Evolutionary conservation across 2,888 invertebrate genomes (phyloP), one percentile per base, ranked within the genome.

Genomic region (Spisula subtruncata): DNA sequence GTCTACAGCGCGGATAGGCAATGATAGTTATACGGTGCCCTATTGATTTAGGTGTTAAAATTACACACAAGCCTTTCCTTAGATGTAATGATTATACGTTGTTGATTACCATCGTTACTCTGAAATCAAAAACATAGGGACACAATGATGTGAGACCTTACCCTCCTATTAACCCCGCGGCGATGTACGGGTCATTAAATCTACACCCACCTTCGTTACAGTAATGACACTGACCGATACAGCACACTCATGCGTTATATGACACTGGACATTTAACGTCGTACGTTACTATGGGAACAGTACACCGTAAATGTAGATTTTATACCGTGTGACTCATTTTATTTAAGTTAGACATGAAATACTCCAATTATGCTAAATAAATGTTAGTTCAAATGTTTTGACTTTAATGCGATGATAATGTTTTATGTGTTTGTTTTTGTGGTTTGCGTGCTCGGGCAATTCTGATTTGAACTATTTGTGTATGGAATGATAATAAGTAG

Each of bases 221-320:
- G 20, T 85, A 85, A 56, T 80, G 85, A 85, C 85, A 80, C 80
- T 85, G 85, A 85, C 85, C 85, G 56, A 35, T 85, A 80, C 54
- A 32, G 80, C 41, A 85, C 85, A 85, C 56, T 80, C 85, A 85
- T 20, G 80, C 85, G 85, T 85, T 85, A 86, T 86, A 86, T 82
- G 88, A 88, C 82, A 85, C 85, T 85, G 88, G 88, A 85, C 88
- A 88, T 88, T 86, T 82, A 88, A 85, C 82, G 81, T 75, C 66
- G 29, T 51, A 25, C 18, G 88, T 88, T 85, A 41, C 85, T 51
- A 85, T 82, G 75, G 88, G 46, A 54, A 88, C 85, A 41, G 29
- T 81, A 81, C 86, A 81, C 71, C 25, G 79, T 86, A 46, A 81
- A 86, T 56, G 60, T 20, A 81, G 60, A 81, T 81, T 86, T 86